phyloP scores from a whole-genome alignment of 2,797 vertebrate species.

The Tympanoctomys barrerae region DNA sequence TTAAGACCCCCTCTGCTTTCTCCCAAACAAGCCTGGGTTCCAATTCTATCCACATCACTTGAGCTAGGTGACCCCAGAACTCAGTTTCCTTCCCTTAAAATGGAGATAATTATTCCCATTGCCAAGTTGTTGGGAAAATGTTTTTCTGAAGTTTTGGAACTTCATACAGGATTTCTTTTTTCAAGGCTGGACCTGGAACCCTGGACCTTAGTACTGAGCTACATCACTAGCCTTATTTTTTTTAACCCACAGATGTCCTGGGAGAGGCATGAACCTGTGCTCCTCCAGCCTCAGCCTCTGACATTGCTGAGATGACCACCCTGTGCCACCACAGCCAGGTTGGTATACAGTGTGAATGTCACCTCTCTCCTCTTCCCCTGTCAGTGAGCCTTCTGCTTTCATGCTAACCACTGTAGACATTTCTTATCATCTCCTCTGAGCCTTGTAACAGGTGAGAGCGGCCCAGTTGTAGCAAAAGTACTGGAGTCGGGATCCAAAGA shows the following conservation, averaged over 20 bases:
- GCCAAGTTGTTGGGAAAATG: background rate
- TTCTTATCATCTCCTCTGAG: conserved; percentile 7
- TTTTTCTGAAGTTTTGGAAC: background rate
- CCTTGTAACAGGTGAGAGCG: background rate
- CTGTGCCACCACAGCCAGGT: background rate
- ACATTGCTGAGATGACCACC: background rate
- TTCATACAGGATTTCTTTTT: background rate
- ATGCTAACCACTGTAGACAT: background rate
- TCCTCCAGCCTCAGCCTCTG: background rate
- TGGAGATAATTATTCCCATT: background rate
- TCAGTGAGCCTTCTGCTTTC: background rate
- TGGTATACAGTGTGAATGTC: background rate
- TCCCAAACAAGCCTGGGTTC: background rate
- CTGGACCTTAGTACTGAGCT: background rate
- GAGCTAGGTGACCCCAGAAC: background rate
- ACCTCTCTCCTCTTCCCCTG: conserved; percentile 4
- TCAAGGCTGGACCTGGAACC: background rate
- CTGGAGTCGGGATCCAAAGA: background rate
- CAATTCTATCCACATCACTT: background rate
- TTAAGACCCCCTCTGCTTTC: background rate
- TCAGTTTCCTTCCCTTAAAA: conserved; percentile 48
- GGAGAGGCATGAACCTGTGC: background rate
- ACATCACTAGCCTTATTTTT: background rate
- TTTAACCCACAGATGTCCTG: background rate
- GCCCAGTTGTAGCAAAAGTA: background rate